These are phyloP conservation scores for Macroramphosus scolopax DNA, from an alignment of 2,797 vertebrate species.

Conservation along the genomic window DNA sequence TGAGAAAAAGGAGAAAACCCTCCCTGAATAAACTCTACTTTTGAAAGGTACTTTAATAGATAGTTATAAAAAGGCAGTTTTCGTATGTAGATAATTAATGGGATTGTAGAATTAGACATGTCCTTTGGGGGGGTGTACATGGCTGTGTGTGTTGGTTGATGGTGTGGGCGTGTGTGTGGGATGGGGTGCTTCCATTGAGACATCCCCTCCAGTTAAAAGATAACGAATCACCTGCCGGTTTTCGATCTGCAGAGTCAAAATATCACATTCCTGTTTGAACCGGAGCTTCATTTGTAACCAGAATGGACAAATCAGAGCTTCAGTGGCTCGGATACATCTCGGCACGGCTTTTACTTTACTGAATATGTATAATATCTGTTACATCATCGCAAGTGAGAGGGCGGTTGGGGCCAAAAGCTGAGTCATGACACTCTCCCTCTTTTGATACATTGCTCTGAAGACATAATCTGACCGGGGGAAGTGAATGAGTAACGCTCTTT, in stretches of 20 bases:
- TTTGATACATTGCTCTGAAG: slow-evolving; percentile 34
- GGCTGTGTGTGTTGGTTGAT: too few relatives aligned
- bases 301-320: too few relatives aligned
- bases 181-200: too few relatives aligned
- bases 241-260: slow-evolving; percentile 21
- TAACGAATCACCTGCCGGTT: not conserved
- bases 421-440: slow-evolving; percentile 66
- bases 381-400: slow-evolving; percentile 62
- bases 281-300: slow-evolving; percentile 34
- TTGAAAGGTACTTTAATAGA: too few relatives aligned
- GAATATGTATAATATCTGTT: slow-evolving; percentile 59
- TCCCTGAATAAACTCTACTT: too few relatives aligned
- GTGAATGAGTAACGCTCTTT: slow-evolving; percentile 39
- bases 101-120: too few relatives aligned
- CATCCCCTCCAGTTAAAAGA: not conserved
- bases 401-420: slow-evolving; percentile 63
- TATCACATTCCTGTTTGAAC: slow-evolving; percentile 19
- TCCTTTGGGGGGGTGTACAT: too few relatives aligned
- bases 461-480: slow-evolving; percentile 38
- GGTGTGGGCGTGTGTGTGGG: too few relatives aligned
- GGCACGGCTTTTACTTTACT: slow-evolving; percentile 46
- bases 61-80: too few relatives aligned
- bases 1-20: too few relatives aligned
- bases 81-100: too few relatives aligned
- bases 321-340: slow-evolving; percentile 44